Base-by-base conservation (phyloP, 2,888 invertebrate genomes). In the Nomada lathburiana region DNA sequence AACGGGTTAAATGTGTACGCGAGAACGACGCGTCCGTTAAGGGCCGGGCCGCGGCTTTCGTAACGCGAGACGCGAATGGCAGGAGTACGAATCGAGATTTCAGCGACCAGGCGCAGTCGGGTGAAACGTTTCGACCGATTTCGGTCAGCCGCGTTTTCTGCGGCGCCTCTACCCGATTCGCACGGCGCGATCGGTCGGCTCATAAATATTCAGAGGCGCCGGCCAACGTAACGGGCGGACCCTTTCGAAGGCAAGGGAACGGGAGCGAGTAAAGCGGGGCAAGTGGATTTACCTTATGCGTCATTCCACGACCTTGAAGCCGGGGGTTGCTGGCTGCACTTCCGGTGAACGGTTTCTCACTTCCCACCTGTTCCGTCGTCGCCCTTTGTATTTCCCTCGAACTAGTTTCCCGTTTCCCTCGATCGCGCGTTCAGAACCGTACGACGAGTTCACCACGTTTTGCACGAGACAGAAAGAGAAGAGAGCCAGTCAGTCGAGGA, bases 301-400 rank as follows among this genome's bases (percentile, higher is more conserved):
- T 92, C 93, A 93, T 93, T 92, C 93, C 93, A 93, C 90, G 90
- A 88, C 86, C 80, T 86, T 84, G 82, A 75, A 83, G 84, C 82
- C 89, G 86, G 84, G 87, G 83, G 80, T 83, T 68, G 78, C 29
- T 69, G 69, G 23, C 64, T 50, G 84, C 79, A 85, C 84, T 88
- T 81, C 76, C 76, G 80, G 62, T 53, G 76, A 57, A 80, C 72
- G 47, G 65, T 76, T 68, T 84, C 80, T 80, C 86, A 84, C 87
- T 88, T 79, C 71, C 57, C 79, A 81, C 78, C 69, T 79, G 82
- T 80, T 60, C 52, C 64, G 23, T 36, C 59, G 64, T 16, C 16
- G 47, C 47, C 26, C 44, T n/a, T 50, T 23, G n/a, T 23, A 13
- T 36, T 36, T 26, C 60, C 1, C 3, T 36, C 5, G 62, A 60